Base-by-base conservation (phyloP, 1,140 invertebrate genomes). In the roundworm (Caenorhabditis elegans) region DNA sequence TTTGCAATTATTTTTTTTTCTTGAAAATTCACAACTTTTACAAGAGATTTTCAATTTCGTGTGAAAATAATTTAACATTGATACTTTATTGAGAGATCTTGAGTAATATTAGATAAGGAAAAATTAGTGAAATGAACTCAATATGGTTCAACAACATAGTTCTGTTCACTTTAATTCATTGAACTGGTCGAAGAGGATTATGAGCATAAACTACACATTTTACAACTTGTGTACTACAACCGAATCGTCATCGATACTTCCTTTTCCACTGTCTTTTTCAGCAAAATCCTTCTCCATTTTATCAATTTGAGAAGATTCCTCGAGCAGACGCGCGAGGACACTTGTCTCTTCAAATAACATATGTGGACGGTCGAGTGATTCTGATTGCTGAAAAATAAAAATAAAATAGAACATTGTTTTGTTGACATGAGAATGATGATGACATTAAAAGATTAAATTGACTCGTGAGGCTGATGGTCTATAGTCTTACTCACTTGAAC, bases 61-160 rank as follows among this genome's bases (percentile, higher is more conserved):
- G n/a, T n/a, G n/a, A 43, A 8, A 43, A 8, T 5, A 8, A 43
- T 43, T 43, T 43, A 5, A 43, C 39, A 43, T 15, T 43, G 28
- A 60, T 70, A 70, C 31, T 39, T 70, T 70, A 70, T 39, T 70
- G 8, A 70, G 60, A 70, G 60, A 70, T 70, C 60, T 70, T 70
- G 34, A 70, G 5, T 34, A 39, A 22, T 22, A 28, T 5, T 70
- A 19, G 15, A 39, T 43, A 43, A 43, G 39, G 39, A 5, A 43
- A 43, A 5, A 43, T 5, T 43, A 43, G 5, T 43, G n/a, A n/a
- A 60, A 43, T 39, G 31, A 70, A 70, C 60, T 8, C 60, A 70
- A 70, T 70, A 19, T 70, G 60, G 34, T 70, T 39, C 31, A 43
- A 43, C 13, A 43, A n/a, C n/a, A n/a, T n/a, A n/a, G n/a, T 17